These are phyloP conservation scores for Tetrapedia diversipes DNA, from an alignment of 2,888 invertebrate genomes.

Conservation along the genomic window DNA sequence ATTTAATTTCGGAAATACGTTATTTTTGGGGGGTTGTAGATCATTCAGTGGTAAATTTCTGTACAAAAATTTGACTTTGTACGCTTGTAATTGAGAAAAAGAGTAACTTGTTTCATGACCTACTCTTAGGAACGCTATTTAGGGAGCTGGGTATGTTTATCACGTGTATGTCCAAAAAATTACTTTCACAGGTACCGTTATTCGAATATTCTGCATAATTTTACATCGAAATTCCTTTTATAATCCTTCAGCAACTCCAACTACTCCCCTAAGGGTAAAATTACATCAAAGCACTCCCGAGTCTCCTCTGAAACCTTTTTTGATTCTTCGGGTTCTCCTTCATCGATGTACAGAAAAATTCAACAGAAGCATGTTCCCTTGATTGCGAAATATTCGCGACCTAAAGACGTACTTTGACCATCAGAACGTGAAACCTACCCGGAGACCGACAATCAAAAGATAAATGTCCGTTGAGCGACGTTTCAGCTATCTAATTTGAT, in stretches of 20 bases:
- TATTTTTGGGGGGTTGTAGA: too few relatives aligned
- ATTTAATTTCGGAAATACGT: too few relatives aligned
- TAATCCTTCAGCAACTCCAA: background rate
- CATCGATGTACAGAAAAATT: background rate
- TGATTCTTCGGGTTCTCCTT: background rate
- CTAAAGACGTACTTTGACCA: slow-evolving; percentile 55
- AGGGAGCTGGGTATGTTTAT: too few relatives aligned
- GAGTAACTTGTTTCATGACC: too few relatives aligned
- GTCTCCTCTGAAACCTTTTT: background rate
- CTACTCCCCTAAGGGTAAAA: background rate
- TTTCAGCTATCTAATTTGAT: slow-evolving; percentile 24
- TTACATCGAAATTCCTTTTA: too few relatives aligned
- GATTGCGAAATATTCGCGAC: slow-evolving; percentile 2
- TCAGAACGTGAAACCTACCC: slow-evolving; percentile 54
- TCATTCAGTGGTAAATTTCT: too few relatives aligned
- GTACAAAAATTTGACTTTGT: too few relatives aligned
- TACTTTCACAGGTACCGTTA: too few relatives aligned
- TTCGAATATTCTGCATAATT: too few relatives aligned
- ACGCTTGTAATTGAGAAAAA: too few relatives aligned
- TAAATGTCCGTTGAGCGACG: slow-evolving; percentile 32
- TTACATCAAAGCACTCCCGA: too few relatives aligned
- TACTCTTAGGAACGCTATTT: background rate
- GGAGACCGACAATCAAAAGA: slow-evolving; percentile 51
- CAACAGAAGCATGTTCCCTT: background rate
- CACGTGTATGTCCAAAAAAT: too few relatives aligned